These are phyloP conservation scores for Ischnus inquisitorius DNA, from an alignment of 2,888 invertebrate species.

Conservation along the genomic window DNA sequence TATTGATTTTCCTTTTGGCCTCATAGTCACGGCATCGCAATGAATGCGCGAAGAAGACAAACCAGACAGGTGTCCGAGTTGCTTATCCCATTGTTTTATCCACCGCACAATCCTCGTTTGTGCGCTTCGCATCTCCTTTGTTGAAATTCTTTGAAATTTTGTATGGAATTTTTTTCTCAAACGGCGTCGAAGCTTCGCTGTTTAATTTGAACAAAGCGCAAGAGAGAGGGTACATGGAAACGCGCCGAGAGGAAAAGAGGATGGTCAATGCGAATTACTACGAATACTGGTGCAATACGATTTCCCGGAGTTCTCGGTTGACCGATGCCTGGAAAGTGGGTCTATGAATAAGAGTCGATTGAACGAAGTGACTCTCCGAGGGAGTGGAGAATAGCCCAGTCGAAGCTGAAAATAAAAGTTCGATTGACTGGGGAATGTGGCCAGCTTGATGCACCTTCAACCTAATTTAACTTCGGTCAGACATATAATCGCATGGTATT, in stretches of 20 bases:
- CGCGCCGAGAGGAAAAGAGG: not conserved
- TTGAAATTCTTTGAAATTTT: not conserved
- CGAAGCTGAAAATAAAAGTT: slow-evolving; percentile 50
- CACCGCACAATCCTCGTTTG: slow-evolving; percentile 19
- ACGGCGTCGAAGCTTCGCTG: slow-evolving; percentile 31
- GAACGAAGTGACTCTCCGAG: slow-evolving; percentile 32
- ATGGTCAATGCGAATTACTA: slow-evolving; percentile 29
- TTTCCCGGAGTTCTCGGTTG: slow-evolving; percentile 28
- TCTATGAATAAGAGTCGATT: slow-evolving; percentile 55
- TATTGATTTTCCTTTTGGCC: slow-evolving; percentile 66
- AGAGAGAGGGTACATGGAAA: not conserved
- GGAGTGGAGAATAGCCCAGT: slow-evolving; percentile 33
- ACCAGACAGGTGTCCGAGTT: slow-evolving; percentile 56
- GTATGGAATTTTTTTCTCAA: not conserved
- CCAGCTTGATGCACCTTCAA: slow-evolving; percentile 42
- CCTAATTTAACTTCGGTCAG: slow-evolving; percentile 52
- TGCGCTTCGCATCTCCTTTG: slow-evolving; percentile 34
- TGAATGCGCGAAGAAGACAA: slow-evolving; percentile 62
- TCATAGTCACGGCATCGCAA: slow-evolving; percentile 48
- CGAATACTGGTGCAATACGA: not conserved
- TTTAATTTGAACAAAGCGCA: slow-evolving; percentile 54
- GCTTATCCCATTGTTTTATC: slow-evolving; percentile 57
- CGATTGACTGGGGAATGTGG: slow-evolving; percentile 33
- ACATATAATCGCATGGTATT: not conserved
- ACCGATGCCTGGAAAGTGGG: slow-evolving; percentile 40